Evolutionary conservation across 2,888 invertebrate species (phyloP).

Genomic region (Tipula helvola): DNA sequence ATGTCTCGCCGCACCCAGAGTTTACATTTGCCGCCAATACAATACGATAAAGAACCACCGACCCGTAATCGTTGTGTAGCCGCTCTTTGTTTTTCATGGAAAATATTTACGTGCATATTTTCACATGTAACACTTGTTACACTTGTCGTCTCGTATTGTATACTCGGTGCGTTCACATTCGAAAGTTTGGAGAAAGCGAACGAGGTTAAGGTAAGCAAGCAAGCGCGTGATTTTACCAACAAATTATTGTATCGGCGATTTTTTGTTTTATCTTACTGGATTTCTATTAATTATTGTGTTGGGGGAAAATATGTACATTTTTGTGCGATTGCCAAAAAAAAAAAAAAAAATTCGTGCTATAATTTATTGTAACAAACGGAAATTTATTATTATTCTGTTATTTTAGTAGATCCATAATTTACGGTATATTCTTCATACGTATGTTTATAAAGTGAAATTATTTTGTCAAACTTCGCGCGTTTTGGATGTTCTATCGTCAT

Average conservation of each 20-base stretch:
- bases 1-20: slow-evolving; percentile 13
- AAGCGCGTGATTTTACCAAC: too few species aligned
- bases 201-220: slow-evolving; percentile 50
- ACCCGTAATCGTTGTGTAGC: slow-evolving; percentile 27
- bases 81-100: slow-evolving; percentile 46
- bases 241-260: background rate
- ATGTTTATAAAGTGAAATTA: background rate
- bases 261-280: background rate
- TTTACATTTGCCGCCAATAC: background rate
- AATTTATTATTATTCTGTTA: background rate
- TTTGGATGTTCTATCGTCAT: background rate
- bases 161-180: slow-evolving; percentile 78
- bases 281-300: background rate
- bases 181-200: slow-evolving; percentile 61
- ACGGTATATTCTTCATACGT: too few species aligned
- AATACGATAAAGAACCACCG: slow-evolving; percentile 12
- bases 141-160: slow-evolving; percentile 79
- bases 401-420: background rate
- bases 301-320: background rate
- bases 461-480: background rate
- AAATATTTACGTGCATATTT: slow-evolving; percentile 71
- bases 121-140: slow-evolving; percentile 80
- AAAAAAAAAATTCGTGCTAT: background rate
- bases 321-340: background rate
- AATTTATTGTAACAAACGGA: background rate